Percentiles rank a stretch among this genome's conserved stretches.
These are phyloP conservation scores for Heterotilapia buettikoferi DNA, from an alignment of 2,113 vertebrate species.

Conservation along the genomic window DNA sequence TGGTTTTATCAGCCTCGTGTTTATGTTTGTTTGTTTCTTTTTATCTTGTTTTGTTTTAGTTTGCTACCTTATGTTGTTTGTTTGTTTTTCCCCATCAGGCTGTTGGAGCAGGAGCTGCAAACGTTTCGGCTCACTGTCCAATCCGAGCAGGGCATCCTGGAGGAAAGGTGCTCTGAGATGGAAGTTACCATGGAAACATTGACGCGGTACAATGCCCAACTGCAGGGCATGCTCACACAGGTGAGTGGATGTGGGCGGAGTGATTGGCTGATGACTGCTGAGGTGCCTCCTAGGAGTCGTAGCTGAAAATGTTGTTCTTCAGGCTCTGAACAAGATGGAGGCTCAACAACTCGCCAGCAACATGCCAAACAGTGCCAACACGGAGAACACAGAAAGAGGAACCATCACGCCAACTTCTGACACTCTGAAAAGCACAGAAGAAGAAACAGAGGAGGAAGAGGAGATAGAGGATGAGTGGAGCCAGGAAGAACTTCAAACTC, in stretches of 20 bases:
- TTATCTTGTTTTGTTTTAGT: background rate
- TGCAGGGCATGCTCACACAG: constrained; percentile 66
- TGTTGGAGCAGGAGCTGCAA: constrained; percentile 75
- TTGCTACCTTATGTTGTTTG: background rate
- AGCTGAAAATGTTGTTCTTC: background rate
- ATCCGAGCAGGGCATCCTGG: constrained; percentile 68
- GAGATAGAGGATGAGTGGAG: background rate
- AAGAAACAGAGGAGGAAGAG: background rate
- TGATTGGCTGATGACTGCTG: background rate
- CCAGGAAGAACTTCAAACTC: background rate
- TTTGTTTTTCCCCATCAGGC: constrained; percentile 49
- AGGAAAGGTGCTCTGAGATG: constrained; percentile 70
- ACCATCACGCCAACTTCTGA: background rate
- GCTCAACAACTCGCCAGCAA: background rate
- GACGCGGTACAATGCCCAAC: constrained; percentile 60
- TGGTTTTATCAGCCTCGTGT: background rate
- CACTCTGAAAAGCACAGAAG: background rate
- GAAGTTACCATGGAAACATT: constrained; percentile 75
- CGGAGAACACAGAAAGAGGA: background rate
- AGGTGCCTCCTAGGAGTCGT: background rate
- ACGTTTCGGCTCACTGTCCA: constrained; percentile 69
- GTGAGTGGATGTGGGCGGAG: constrained; percentile 1
- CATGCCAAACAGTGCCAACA: background rate
- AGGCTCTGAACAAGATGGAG: constrained; percentile 43
- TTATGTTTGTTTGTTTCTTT: background rate